A percentile compares a stretch with the other conserved stretches of the same genome.
These are phyloP conservation scores for Drosophila rellima DNA, from an alignment of 2,888 invertebrate genomes.

Conservation along the genomic window DNA sequence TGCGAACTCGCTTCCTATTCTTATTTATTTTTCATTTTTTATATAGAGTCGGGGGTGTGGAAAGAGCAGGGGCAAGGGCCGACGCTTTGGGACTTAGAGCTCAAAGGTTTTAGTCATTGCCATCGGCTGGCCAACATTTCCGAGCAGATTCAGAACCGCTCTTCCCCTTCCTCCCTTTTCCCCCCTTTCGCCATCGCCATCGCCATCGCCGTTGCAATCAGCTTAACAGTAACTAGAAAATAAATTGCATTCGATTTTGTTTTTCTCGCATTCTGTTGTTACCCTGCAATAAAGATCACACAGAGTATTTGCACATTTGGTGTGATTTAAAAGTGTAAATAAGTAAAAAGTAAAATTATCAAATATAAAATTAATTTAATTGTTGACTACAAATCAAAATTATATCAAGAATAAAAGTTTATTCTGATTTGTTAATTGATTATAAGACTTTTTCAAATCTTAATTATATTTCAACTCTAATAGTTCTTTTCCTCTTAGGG, in stretches of 20 bases:
- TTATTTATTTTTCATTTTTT: slow-evolving; percentile 60
- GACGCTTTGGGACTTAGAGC: slow-evolving; percentile 50
- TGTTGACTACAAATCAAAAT: too few relatives aligned
- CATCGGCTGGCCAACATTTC: slow-evolving; percentile 12
- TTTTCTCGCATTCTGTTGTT: slow-evolving; percentile 48
- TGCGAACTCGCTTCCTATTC: slow-evolving; percentile 47
- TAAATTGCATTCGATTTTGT: slow-evolving; percentile 81
- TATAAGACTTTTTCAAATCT: too few relatives aligned
- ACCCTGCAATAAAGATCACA: slow-evolving; percentile 7
- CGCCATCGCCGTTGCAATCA: slow-evolving; percentile 73
- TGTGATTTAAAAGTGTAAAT: neutral
- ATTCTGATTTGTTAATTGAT: too few relatives aligned
- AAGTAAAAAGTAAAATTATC: too few relatives aligned
- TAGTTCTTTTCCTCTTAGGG: neutral
- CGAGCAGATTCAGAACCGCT: slow-evolving; percentile 30
- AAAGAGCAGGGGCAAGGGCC: neutral
- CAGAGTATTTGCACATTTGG: neutral
- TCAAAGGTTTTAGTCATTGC: slow-evolving; percentile 68
- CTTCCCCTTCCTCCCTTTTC: neutral
- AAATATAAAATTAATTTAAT: too few relatives aligned
- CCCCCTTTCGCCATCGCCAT: slow-evolving; percentile 9
- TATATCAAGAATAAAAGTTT: too few relatives aligned
- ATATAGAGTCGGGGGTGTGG: neutral
- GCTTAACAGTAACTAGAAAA: slow-evolving; percentile 82
- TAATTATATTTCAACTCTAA: neutral